Conservation (phyloP, 2,888 invertebrate genomes). For the Pycnomerus fuliginosus region DNA sequence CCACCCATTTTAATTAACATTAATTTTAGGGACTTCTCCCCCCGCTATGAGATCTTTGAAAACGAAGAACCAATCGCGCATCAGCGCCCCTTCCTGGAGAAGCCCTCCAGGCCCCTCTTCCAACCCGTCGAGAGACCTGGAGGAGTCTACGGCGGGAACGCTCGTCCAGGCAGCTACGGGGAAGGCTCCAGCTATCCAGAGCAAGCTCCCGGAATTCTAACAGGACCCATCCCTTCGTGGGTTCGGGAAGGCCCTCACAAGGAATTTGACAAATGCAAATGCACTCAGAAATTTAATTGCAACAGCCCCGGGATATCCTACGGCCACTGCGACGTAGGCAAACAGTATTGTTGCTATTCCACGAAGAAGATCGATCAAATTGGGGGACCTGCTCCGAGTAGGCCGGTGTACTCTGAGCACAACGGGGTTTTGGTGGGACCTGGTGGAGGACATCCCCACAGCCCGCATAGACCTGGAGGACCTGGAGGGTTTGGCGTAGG, state of each 20-base stretch:
- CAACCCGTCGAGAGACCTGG: too few relatives aligned
- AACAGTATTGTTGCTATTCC: slow-evolving; percentile 65
- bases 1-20: too few relatives aligned
- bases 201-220: slow-evolving; percentile 37
- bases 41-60: slow-evolving; percentile 42
- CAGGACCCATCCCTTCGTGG: slow-evolving; percentile 53
- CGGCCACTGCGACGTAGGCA: slow-evolving; percentile 63
- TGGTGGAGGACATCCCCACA: slow-evolving; percentile 44
- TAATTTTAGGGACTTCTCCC: not conserved
- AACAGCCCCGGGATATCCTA: slow-evolving; percentile 57
- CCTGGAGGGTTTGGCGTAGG: slow-evolving; percentile 27
- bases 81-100: too few relatives aligned
- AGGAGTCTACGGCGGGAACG: slow-evolving; percentile 32
- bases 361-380: slow-evolving; percentile 34
- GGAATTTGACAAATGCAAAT: slow-evolving; percentile 54
- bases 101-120: too few relatives aligned
- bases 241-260: slow-evolving; percentile 46
- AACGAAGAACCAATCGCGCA: slow-evolving; percentile 13
- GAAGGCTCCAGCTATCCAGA: slow-evolving; percentile 22
- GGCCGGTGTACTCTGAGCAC: slow-evolving; percentile 47
- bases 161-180: slow-evolving; percentile 26
- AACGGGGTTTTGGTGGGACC: slow-evolving; percentile 55
- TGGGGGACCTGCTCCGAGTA: slow-evolving; percentile 43
- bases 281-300: slow-evolving; percentile 59
- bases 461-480: slow-evolving; percentile 55